Evolutionary conservation across 2,797 vertebrate species (phyloP).

Genomic region (Arnoldichthys spilopterus): DNA sequence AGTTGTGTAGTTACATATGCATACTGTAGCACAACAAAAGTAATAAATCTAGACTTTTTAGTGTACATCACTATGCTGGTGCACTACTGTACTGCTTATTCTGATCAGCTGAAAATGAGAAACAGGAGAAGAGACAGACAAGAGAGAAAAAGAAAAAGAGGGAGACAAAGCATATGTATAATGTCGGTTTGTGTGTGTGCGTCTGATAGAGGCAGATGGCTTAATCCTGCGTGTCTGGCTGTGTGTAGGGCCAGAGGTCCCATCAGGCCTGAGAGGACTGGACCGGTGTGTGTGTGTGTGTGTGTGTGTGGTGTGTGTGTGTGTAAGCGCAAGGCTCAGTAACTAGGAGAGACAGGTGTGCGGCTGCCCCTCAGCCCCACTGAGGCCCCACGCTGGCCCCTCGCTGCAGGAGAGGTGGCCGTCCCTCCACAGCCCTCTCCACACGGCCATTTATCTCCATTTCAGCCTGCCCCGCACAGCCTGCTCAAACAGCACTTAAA

Average conservation of each 20-base stretch:
- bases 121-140: not conserved
- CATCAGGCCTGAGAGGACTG: slow-evolving; percentile 48
- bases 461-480: slow-evolving; percentile 61
- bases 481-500: slow-evolving; percentile 64
- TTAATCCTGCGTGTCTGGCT: slow-evolving; percentile 49
- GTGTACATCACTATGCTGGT: not conserved
- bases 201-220: slow-evolving; percentile 36
- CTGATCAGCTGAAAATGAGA: not conserved
- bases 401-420: slow-evolving; percentile 64
- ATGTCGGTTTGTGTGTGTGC: slow-evolving; percentile 47
- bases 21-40: too few relatives aligned
- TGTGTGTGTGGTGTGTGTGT: slow-evolving; percentile 20
- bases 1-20: too few relatives aligned
- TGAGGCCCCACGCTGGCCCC: slow-evolving; percentile 39
- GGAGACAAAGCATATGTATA: slow-evolving; percentile 4
- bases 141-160: not conserved
- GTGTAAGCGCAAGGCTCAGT: slow-evolving; percentile 24
- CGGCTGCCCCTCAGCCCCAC: slow-evolving; percentile 46
- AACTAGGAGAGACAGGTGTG: slow-evolving; percentile 65
- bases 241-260: slow-evolving; percentile 53
- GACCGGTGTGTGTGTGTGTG: slow-evolving; percentile 22
- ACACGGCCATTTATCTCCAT: slow-evolving; percentile 77
- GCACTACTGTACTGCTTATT: not conserved
- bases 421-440: slow-evolving; percentile 49
- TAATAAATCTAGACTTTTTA: too few relatives aligned